phyloP scores from a whole-genome alignment of 2,797 vertebrate species.

The Odontamblyopus lacepedii region DNA sequence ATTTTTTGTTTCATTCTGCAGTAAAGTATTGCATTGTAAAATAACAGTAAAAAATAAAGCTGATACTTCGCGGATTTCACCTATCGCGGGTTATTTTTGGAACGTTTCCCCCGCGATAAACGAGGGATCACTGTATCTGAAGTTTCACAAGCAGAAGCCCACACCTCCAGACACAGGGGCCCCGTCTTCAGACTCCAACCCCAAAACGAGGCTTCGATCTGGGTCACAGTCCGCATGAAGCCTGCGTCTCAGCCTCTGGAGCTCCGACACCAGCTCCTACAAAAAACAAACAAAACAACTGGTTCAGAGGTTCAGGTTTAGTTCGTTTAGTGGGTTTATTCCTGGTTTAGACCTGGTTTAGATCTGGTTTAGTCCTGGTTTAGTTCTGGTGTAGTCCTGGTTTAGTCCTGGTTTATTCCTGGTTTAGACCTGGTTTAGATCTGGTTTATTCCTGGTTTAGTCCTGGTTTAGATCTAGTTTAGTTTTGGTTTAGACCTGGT shows the following conservation, averaged over 20 bases:
- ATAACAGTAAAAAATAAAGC: too few species aligned
- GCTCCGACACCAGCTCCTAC: constrained; percentile 47
- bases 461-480: neutral
- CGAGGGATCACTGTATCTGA: too few species aligned
- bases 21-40: too few species aligned
- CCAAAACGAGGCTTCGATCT: constrained; percentile 76
- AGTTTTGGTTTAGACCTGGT: neutral
- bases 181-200: constrained; percentile 67
- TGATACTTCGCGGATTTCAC: too few species aligned
- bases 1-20: too few species aligned
- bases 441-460: neutral
- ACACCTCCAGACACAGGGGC: constrained; percentile 42
- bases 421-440: neutral
- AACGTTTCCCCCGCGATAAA: too few species aligned
- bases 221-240: constrained; percentile 63
- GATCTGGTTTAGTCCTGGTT: neutral
- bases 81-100: too few species aligned
- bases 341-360: neutral
- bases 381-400: neutral
- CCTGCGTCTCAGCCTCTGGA: constrained; percentile 84
- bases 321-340: neutral
- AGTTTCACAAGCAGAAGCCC: too few species aligned
- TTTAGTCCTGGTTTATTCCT: neutral
- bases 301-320: neutral
- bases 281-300: neutral